A percentile compares a stretch with the other conserved stretches of the same genome.
Conservation (phyloP, 2,797 vertebrate genomes). For the Psittacula echo region DNA sequence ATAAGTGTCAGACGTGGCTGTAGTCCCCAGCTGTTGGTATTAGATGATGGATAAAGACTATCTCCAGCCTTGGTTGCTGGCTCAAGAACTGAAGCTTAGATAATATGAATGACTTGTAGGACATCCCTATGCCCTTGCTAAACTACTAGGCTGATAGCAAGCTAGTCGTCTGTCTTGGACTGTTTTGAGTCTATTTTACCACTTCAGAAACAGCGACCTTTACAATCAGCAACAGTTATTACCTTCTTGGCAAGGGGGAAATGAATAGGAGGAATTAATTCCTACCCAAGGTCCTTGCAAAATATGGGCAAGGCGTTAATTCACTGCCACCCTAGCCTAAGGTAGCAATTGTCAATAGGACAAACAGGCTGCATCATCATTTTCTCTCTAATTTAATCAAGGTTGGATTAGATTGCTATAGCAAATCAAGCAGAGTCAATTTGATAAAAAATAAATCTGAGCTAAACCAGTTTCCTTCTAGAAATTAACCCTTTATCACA, state of each 20-base stretch:
- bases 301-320: background rate
- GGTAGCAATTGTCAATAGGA: constrained; percentile 33
- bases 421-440: constrained; percentile 47
- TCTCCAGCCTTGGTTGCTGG: background rate
- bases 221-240: background rate
- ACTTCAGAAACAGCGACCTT: background rate
- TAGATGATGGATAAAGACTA: background rate
- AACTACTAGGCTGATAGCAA: background rate
- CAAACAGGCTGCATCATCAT: constrained; percentile 35
- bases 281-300: constrained; percentile 24
- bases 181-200: background rate
- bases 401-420: constrained; percentile 42
- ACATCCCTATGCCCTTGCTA: constrained; percentile 11
- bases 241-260: constrained; percentile 14
- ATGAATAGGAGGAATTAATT: constrained; percentile 41
- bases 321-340: constrained; percentile 13
- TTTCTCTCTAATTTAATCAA: constrained; percentile 54
- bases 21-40: background rate
- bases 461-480: constrained; percentile 19
- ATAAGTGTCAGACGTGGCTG: background rate
- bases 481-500: constrained; percentile 24
- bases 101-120: background rate
- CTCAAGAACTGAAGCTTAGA: background rate
- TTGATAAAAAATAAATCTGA: background rate
- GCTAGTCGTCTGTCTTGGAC: background rate